Evolutionary conservation across 2,113 vertebrate species (phyloP).

Genomic region (Oreochromis tanganicae): DNA sequence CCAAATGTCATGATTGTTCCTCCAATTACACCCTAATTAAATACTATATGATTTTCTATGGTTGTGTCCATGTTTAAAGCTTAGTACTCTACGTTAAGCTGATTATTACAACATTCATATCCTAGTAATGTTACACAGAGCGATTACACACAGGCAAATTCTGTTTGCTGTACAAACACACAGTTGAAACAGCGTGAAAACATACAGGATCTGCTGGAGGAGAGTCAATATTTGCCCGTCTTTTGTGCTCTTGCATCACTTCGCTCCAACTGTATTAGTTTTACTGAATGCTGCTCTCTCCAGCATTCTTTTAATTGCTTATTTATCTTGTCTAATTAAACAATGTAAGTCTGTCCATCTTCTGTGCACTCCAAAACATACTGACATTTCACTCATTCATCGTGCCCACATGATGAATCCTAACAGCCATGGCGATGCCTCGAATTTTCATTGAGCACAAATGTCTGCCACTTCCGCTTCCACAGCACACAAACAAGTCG

Average conservation of each 20-base stretch:
- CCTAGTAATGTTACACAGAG: neutral
- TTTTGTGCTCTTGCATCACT: fast-evolving
- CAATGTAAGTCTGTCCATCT: neutral
- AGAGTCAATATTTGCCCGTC: conserved; percentile 42
- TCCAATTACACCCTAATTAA: neutral
- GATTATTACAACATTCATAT: neutral
- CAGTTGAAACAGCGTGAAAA: neutral
- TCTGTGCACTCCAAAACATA: neutral
- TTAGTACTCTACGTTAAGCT: neutral
- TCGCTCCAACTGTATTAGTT: neutral
- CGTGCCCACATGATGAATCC: neutral
- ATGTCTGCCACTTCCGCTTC: fast-evolving
- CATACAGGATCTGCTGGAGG: conserved; percentile 32
- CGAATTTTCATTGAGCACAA: too few relatives aligned
- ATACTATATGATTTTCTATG: neutral
- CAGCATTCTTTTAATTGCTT: neutral
- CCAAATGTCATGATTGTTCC: neutral
- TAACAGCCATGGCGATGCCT: neutral
- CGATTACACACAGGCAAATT: neutral
- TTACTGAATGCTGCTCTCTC: neutral
- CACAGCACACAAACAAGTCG: fast-evolving
- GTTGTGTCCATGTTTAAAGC: neutral
- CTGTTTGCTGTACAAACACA: neutral
- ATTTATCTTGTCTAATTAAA: neutral
- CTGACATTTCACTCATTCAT: neutral